Evolutionary conservation across 2,797 vertebrate species (phyloP), one percentile per base, ranked within the genome.

Genomic region (Aviceda cuculoides): DNA sequence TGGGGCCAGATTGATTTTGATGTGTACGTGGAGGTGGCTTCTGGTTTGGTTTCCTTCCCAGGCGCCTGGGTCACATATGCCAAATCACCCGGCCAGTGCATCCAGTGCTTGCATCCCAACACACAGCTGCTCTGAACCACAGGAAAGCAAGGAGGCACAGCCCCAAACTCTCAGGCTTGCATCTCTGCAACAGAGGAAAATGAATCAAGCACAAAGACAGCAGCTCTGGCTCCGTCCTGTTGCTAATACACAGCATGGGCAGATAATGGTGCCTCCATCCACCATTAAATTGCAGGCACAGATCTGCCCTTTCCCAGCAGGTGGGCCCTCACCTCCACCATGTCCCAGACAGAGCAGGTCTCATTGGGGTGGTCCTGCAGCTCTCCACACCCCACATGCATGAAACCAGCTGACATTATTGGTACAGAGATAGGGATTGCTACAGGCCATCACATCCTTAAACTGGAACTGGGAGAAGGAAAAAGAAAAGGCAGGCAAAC

Each of bases 61-160:
- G 39, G 31, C 3, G 1, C n/a, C n/a, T 39, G 44, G n/a, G 25
- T 44, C 40, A 37, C 3, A 2, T 14, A 31, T 2, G 7, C 5
- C 56, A 67, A 84, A 74, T 52, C 7, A 55, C 12, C 14, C 42
- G 17, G 20, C 26, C 11, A 7, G 29, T 13, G 4, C 42, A 70
- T 66, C 52, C 77, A 66, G 55, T 2, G 1, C n/a, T 61, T 4
- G 1, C 44, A 70, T 58, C 61, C 63, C 10, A 2, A 3, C 15
- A 53, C 21, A 13, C 14, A 19, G 6, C 29, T 35, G 50, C 19
- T 59, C 42, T 3, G 22, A 52, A 22, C 24, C 42, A 14, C 37
- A 0, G 0, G 44, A 37, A 67, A 14, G 39, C 0, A 0, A 68
- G 50, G 28, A 62, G 39, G 13, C 2, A 11, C 42, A 40, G 25